A percentile compares a stretch with the other conserved stretches of the same genome.
Evolutionary conservation across 2,888 invertebrate genomes (phyloP).

Genomic region (Priocnemis perturbator): DNA sequence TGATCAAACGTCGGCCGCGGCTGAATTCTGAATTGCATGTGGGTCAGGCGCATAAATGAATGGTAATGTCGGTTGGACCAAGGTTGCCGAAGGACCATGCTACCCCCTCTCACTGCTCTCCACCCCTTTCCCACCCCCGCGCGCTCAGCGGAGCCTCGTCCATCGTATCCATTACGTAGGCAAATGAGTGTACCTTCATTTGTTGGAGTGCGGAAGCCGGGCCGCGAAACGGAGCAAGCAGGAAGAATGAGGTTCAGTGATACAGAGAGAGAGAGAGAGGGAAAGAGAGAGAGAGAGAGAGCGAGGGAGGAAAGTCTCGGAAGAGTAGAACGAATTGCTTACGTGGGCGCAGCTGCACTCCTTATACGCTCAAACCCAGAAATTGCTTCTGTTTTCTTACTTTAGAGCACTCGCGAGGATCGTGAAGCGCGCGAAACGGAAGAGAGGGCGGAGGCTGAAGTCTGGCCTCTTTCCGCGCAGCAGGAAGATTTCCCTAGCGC

Average conservation of each 20-base stretch:
- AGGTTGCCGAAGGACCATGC: too few species aligned
- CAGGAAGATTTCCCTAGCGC: constrained; percentile 41
- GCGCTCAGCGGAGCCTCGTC: neutral
- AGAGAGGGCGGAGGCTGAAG: neutral
- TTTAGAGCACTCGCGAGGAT: constrained; percentile 28
- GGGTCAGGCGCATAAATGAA: too few species aligned
- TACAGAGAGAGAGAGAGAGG: too few species aligned
- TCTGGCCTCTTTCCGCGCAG: constrained; percentile 13
- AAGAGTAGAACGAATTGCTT: constrained; percentile 7
- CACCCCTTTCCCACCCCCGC: neutral
- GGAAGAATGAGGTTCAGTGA: too few species aligned
- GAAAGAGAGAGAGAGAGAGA: too few species aligned
- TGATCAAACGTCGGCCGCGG: too few species aligned
- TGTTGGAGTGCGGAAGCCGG: constrained; percentile 3
- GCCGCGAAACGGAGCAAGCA: too few species aligned
- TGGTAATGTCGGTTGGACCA: too few species aligned
- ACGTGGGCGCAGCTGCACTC: constrained; percentile 2
- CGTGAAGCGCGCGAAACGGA: constrained; percentile 4
- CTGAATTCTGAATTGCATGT: too few species aligned
- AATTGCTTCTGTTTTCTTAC: constrained; percentile 24
- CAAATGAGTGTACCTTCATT: constrained; percentile 23
- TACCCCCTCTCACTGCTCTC: too few species aligned
- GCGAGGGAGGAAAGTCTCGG: too few species aligned
- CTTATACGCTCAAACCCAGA: constrained; percentile 2
- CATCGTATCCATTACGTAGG: constrained; percentile 5